phyloP scores from a whole-genome alignment of 2,797 vertebrate species.

The Pteronotus mesoamericanus region DNA sequence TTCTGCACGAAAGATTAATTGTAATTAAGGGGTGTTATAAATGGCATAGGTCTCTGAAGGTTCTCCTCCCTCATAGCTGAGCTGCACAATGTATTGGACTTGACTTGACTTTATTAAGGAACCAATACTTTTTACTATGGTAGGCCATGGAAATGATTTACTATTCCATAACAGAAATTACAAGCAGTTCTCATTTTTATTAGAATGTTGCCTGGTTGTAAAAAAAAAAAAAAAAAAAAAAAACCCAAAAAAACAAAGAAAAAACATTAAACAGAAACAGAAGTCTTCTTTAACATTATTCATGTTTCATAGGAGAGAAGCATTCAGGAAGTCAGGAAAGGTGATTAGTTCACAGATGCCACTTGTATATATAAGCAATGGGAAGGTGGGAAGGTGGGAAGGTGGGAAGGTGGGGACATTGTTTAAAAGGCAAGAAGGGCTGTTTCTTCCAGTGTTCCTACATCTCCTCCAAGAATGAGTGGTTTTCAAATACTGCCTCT shows the following conservation, averaged over 20 bases:
- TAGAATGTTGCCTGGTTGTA: neutral
- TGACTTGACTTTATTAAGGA: neutral
- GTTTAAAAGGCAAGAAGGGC: neutral
- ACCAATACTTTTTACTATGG: neutral
- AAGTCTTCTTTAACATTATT: neutral
- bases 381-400: neutral
- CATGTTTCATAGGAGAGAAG: neutral
- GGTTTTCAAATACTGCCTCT: neutral
- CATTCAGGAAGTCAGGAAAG: neutral
- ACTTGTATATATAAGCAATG: neutral
- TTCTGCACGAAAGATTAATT: neutral
- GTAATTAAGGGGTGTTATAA: no score
- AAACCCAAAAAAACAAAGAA: no score
- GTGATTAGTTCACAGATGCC: neutral
- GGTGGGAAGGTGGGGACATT: neutral
- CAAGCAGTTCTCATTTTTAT: slow-evolving; percentile 17
- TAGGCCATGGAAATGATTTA: neutral
- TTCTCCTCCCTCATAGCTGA: neutral
- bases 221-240: no score
- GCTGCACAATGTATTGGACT: neutral
- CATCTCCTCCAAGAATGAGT: neutral
- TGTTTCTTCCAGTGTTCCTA: neutral
- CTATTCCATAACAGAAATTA: slow-evolving; percentile 32
- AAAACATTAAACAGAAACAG: slow-evolving; percentile 3
- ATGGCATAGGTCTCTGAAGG: neutral